These are phyloP conservation scores for Notothenia coriiceps DNA, from an alignment of 2,113 vertebrate species.

Conservation along the genomic window DNA sequence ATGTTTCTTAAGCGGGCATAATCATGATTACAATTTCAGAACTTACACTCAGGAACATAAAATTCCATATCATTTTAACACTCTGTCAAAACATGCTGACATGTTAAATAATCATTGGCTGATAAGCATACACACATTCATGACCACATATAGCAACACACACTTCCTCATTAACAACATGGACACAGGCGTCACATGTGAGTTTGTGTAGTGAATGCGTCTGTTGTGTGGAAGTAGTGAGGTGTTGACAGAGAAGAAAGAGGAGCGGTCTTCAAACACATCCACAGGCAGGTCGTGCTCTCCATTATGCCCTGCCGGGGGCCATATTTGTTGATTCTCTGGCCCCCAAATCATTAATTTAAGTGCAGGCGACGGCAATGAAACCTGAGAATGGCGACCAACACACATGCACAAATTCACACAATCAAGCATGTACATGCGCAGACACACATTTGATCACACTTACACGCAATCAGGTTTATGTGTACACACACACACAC, in stretches of 20 bases:
- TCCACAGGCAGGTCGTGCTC: constrained; percentile 72
- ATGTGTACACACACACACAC: constrained; percentile 28
- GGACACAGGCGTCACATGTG: constrained; percentile 52
- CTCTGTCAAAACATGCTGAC: constrained; percentile 57
- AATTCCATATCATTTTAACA: constrained; percentile 56
- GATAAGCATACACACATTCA: constrained; percentile 60
- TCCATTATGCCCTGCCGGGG: constrained; percentile 74
- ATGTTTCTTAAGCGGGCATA: constrained; percentile 19
- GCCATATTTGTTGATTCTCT: constrained; percentile 83
- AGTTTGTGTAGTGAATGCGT: constrained; percentile 74
- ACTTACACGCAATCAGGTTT: constrained; percentile 21
- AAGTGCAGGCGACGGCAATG: constrained; percentile 73
- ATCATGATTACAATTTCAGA: constrained; percentile 30
- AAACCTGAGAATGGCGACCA: constrained; percentile 76
- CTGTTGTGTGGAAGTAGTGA: constrained; percentile 76
- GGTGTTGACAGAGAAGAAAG: constrained; percentile 83
- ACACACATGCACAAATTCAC: constrained; percentile 37
- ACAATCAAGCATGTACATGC: constrained; percentile 18
- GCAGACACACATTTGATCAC: constrained; percentile 35
- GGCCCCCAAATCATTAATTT: constrained; percentile 83
- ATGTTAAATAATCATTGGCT: constrained; percentile 65
- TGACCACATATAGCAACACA: constrained; percentile 51
- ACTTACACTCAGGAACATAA: constrained; percentile 32
- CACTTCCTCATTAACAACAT: constrained; percentile 64
- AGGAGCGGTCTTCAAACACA: constrained; percentile 77